phyloP scores from a whole-genome alignment of 2,888 invertebrate species.

The Meteorus colon region DNA sequence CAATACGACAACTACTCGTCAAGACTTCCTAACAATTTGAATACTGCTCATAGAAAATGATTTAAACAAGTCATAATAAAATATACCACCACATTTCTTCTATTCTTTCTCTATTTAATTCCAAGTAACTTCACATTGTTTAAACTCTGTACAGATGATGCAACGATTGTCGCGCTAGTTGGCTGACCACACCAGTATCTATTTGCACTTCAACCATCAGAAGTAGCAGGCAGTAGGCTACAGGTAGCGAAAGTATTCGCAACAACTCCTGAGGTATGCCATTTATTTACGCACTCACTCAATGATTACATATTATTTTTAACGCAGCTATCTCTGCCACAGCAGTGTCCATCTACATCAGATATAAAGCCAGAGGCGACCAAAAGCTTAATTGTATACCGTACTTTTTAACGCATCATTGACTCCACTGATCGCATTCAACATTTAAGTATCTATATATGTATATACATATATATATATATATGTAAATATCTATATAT shows the following conservation, averaged over 20 bases:
- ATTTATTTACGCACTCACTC: constrained; percentile 22
- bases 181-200: constrained; percentile 48
- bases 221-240: background rate
- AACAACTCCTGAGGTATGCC: constrained; percentile 1
- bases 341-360: too few relatives aligned
- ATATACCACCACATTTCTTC: too few relatives aligned
- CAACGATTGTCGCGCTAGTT: constrained; percentile 45
- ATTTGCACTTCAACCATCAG: constrained; percentile 45
- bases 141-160: constrained; percentile 30
- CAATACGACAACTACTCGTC: too few relatives aligned
- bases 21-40: too few relatives aligned
- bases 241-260: constrained; percentile 34
- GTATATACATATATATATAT: background rate
- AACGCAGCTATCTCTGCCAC: background rate
- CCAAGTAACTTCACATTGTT: too few relatives aligned
- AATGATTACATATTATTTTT: background rate
- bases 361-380: too few relatives aligned
- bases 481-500: background rate
- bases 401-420: constrained; percentile 50
- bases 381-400: constrained; percentile 2
- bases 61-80: too few relatives aligned
- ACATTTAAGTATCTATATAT: constrained; percentile 16
- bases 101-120: too few relatives aligned
- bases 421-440: constrained; percentile 41
- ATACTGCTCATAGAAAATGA: too few relatives aligned